phyloP scores from a whole-genome alignment of 2,113 vertebrate species.

The Cyanistes caeruleus region DNA sequence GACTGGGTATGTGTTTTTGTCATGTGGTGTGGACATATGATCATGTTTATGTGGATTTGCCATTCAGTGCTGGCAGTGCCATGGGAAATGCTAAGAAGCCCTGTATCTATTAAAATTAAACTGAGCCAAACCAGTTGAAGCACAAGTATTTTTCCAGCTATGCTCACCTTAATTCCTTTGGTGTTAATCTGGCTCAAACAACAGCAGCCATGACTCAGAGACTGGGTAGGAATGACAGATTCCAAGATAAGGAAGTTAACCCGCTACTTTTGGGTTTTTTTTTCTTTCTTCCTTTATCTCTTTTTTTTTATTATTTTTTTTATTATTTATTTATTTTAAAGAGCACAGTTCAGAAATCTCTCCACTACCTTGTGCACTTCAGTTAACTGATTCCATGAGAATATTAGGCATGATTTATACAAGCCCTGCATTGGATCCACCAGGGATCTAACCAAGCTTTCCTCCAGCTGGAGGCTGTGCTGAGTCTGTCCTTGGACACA shows the following conservation, averaged over 20 bases:
- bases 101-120: not conserved
- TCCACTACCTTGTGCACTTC: not conserved
- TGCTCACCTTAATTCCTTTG: not conserved
- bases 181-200: not conserved
- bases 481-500: not conserved
- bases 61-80: not conserved
- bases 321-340: not conserved
- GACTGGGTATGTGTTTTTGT: not conserved
- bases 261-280: not conserved
- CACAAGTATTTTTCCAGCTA: not conserved
- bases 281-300: not conserved
- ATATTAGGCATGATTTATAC: rapidly evolving
- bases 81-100: not conserved
- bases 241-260: not conserved
- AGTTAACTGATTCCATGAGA: not conserved
- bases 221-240: not conserved
- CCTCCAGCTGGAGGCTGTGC: not conserved
- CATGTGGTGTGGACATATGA: rapidly evolving
- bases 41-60: not conserved
- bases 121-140: not conserved
- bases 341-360: not conserved
- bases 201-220: not conserved
- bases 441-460: not conserved
- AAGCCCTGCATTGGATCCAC: not conserved
- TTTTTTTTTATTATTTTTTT: not conserved